Base-by-base conservation (phyloP, 2,888 invertebrate species). In the Diogma glabrata region DNA sequence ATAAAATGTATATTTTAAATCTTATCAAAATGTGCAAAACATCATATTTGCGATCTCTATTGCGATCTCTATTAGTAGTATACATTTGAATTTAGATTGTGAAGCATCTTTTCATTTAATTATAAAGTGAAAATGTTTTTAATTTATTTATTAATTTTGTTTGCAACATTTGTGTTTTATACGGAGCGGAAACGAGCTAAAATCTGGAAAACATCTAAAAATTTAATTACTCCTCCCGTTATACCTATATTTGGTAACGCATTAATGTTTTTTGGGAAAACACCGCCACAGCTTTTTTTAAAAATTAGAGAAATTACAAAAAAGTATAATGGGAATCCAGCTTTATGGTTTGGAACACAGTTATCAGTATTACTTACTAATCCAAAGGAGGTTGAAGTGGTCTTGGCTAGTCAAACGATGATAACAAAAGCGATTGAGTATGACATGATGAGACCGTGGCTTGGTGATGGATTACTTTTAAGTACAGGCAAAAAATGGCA, bases 401-500 rank as follows among this genome's bases (percentile, higher is more conserved):
- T 68, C 40, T 60, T 68, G 1, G 53, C 57, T 33, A 48, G 48
- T 30, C 19, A 19, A 2, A 60, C 60, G 51, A 51, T 72, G 36
- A 72, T 76, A 30, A 75, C 75, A 40, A 82, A 82, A 64, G 73
- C 75, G 2, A 63, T 60, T 23, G 72, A 75, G 1, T 78, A 78
- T 57, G 60, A 64, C 3, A 67, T 66, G 2, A 49, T 77, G 9
- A 62, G 63, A 23, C 67, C 72, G 0, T 77, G 77, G 77, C 64
- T 77, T 2, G 71, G 74, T 10, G 70, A 75, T 51, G 79, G 80
- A 2, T 69, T 80, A 0, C 69, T 80, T 0, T 73, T 76, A 2
- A 73, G 77, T 20, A 61, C 58, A 9, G 60, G 60, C 46, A 43
- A 60, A 2, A 75, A 74, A 67, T 85, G 84, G 84, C 73, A 74